Base-by-base conservation (phyloP, 2,113 vertebrate genomes). In the Okapia johnstoni region DNA sequence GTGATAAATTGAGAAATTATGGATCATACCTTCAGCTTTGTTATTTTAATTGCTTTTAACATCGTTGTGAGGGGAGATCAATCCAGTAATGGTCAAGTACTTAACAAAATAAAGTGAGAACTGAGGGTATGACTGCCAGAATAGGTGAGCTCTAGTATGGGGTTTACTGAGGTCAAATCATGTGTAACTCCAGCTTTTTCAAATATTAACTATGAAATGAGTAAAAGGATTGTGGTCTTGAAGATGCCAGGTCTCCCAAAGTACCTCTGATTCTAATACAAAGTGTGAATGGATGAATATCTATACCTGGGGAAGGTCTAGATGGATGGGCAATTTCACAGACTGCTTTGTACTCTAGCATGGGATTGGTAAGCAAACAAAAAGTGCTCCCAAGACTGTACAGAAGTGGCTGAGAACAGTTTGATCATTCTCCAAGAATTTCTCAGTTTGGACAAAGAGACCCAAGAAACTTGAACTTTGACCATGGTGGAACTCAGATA, bases 31-130 rank as follows among this genome's bases (percentile, higher is more conserved):
- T 97, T 89, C 76, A 95, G 86, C 60, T 97, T 66, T 79, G 73
- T 88, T 96, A 83, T 19, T 95, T 66, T 95, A 88, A 97, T 91
- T 91, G 84, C 90, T 96, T 96, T 96, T 63, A 92, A 63, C 48
- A 46, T 87, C 48, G 12, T 55, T n/a, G 28, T 52, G 93, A 88
- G 85, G 55, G 28, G 77, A 93, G 57, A 63, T 30, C 30, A 50
- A 61, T 13, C 52, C 85, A 50, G 36, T 28, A 88, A n/a, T 66
- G 50, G 55, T 43, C 81, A 85, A 88, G 43, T 50, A 73, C 66
- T 93, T 92, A 77, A 60, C 8, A 54, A 95, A 90, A 97, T 81
- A 66, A 95, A 79, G n/a, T 14, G 40, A 93, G 19, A 52, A 80
- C 1, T 14, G 43, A 81, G 33, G 21, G 17, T 25, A 15, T 55